These are phyloP conservation scores for Drosophila sordidula DNA, from an alignment of 2,888 invertebrate species.

Conservation along the genomic window DNA sequence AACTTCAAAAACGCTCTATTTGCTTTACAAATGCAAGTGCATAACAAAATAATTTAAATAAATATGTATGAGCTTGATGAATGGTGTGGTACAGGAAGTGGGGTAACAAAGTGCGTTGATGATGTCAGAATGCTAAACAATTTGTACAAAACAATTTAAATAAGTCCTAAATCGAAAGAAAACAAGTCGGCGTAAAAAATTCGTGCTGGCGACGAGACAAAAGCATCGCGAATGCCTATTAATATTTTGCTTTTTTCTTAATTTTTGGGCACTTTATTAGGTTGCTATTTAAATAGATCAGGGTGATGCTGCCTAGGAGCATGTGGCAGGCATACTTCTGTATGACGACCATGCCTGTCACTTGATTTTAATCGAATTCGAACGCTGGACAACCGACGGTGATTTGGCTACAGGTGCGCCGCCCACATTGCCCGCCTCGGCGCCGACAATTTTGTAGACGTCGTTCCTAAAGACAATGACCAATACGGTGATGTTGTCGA, in stretches of 20 bases:
- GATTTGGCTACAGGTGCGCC: slow-evolving; percentile 47
- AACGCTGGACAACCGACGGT: slow-evolving; percentile 61
- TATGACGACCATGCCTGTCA: slow-evolving; percentile 31
- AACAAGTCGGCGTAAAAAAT: slow-evolving; percentile 11
- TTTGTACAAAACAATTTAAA: slow-evolving; percentile 61
- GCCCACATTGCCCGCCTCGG: slow-evolving; percentile 7
- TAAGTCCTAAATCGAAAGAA: slow-evolving; percentile 36
- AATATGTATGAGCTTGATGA: slow-evolving; percentile 57
- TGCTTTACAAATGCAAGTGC: slow-evolving; percentile 43
- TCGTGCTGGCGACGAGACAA: slow-evolving; percentile 18
- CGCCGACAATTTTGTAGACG: slow-evolving; percentile 78
- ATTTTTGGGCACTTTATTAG: slow-evolving; percentile 66
- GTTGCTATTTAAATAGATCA: slow-evolving; percentile 14
- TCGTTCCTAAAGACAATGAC: slow-evolving; percentile 92
- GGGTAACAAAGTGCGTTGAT: slow-evolving; percentile 35
- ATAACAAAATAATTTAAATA: slow-evolving; percentile 77
- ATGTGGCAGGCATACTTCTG: slow-evolving; percentile 35
- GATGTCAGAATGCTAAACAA: slow-evolving; percentile 41
- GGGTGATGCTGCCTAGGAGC: slow-evolving; percentile 24
- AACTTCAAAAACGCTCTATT: slow-evolving; percentile 42
- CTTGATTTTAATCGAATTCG: slow-evolving; percentile 71
- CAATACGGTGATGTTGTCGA: slow-evolving; percentile 98
- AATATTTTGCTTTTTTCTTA: slow-evolving; percentile 16
- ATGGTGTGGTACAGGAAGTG: slow-evolving; percentile 3
- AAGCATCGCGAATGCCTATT: slow-evolving; percentile 39